Conservation (phyloP, 2,888 invertebrate genomes). For the Aphodius sticticus region DNA sequence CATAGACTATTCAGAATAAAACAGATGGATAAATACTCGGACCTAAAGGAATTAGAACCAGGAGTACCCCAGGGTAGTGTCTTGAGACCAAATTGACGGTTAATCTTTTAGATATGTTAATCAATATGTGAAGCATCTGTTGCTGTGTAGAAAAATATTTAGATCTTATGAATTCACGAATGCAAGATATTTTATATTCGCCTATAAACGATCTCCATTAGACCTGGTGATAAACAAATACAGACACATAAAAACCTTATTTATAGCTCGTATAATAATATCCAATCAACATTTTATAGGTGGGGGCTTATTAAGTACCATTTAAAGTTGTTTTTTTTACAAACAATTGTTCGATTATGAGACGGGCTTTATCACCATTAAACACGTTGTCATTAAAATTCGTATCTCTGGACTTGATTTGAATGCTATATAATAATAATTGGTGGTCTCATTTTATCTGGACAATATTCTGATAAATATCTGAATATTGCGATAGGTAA, state of each 20-base stretch:
- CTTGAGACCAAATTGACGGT: too few species aligned
- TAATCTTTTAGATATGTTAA: too few species aligned
- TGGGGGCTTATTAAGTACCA: background rate
- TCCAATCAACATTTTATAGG: background rate
- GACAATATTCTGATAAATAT: background rate
- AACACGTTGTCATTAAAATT: background rate
- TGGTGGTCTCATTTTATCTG: background rate
- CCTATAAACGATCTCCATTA: background rate
- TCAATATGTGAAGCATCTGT: too few species aligned
- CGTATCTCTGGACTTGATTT: background rate
- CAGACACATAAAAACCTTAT: background rate
- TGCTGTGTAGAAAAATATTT: too few species aligned
- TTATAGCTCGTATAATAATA: background rate
- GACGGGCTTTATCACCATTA: background rate
- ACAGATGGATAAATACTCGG: too few species aligned
- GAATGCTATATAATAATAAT: background rate
- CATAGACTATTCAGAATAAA: too few species aligned
- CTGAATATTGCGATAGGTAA: background rate
- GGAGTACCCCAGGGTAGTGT: too few species aligned
- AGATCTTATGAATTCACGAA: too few species aligned
- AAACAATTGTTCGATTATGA: background rate
- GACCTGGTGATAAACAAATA: background rate
- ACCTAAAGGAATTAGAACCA: too few species aligned
- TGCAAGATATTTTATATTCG: background rate
- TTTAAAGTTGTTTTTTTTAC: background rate